Base-by-base conservation (phyloP, 1,140 invertebrate genomes). In the Sarcophaga peregrina region DNA sequence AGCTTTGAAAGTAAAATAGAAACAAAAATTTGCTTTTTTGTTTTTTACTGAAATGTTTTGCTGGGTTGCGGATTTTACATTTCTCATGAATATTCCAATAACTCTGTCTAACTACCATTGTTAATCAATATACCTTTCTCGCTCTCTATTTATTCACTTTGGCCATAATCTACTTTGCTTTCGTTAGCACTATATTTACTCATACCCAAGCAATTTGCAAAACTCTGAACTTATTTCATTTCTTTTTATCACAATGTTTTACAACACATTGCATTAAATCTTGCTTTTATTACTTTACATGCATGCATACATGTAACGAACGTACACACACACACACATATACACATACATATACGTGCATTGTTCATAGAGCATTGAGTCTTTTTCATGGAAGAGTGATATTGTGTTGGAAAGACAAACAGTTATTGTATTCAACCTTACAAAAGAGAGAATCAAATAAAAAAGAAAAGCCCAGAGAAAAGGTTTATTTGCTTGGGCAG, bases 351-450 rank as follows among this genome's bases (percentile, higher is more conserved):
- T 37, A 37, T 37, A 37, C 4, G 25, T 2, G 25, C 1, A 37
- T 2, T 37, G 4, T 37, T 37, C 25, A 37, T 37, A 2, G 1
- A 37, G 25, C 25, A 37, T 37, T 37, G 25, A 25, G 17, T 68
- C 62, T 25, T 25, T 20, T 20, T 20, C 8, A 37, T 37, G 62
- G 17, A 78, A 52, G 17, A 78, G 6, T 52, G 75, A 78, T n/a
- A n/a, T 78, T 78, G 75, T 78, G 47, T 78, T 78, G 50, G 48
- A 78, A 78, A 78, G 75, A 78, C 75, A 78, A 78, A 78, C 75
- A 52, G 47, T 78, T 76, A 48, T 76, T 48, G 46, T 17, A 76
- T 48, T 76, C 15, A 62, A 62, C 54, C 25, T 37, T 37, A 62
- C 10, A 68, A 37, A 37, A 37, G 25, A 37, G 25, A 68, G 20